These are phyloP conservation scores for Drosophila pseudoobscura DNA, from an alignment of 1,140 invertebrate species.

Conservation along the genomic window DNA sequence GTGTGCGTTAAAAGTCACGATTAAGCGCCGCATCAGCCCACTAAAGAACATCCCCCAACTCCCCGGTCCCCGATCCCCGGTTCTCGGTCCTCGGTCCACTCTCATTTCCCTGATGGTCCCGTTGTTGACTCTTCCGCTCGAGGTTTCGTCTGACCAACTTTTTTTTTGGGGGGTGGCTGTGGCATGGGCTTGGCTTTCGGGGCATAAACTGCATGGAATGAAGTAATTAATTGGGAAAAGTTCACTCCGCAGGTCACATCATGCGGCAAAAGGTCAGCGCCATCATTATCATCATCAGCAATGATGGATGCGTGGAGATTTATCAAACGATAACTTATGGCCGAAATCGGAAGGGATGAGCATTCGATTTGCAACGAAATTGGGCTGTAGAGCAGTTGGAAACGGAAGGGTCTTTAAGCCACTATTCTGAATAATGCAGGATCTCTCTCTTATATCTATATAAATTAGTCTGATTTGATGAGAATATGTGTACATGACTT, in stretches of 20 bases:
- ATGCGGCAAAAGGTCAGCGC: conserved; percentile 30
- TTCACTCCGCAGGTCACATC: conserved; percentile 39
- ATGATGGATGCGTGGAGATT: conserved; percentile 56
- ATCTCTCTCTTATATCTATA: too few relatives aligned
- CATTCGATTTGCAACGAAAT: too few relatives aligned
- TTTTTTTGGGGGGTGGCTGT: conserved; percentile 18
- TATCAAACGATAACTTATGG: conserved; percentile 15
- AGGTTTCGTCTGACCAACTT: conserved; percentile 1
- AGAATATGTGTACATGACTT: too few relatives aligned
- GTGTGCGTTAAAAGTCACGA: conserved; percentile 70
- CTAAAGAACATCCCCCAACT: conserved; percentile 18
- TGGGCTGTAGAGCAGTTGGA: too few relatives aligned
- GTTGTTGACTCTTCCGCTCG: conserved; percentile 17
- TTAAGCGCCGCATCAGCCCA: conserved; percentile 54
- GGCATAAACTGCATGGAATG: conserved; percentile 77
- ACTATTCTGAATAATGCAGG: too few relatives aligned
- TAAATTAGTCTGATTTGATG: too few relatives aligned
- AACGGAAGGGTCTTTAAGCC: too few relatives aligned
- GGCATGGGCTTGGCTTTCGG: conserved; percentile 57
- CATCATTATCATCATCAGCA: conserved; percentile 17
- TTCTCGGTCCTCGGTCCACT: not conserved
- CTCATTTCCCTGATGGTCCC: not conserved
- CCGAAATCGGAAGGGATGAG: too few relatives aligned
- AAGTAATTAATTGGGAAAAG: conserved; percentile 69
- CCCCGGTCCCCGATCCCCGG: too few relatives aligned